Evolutionary conservation across 2,888 invertebrate species (phyloP).

Genomic region (Campoplex nolae): DNA sequence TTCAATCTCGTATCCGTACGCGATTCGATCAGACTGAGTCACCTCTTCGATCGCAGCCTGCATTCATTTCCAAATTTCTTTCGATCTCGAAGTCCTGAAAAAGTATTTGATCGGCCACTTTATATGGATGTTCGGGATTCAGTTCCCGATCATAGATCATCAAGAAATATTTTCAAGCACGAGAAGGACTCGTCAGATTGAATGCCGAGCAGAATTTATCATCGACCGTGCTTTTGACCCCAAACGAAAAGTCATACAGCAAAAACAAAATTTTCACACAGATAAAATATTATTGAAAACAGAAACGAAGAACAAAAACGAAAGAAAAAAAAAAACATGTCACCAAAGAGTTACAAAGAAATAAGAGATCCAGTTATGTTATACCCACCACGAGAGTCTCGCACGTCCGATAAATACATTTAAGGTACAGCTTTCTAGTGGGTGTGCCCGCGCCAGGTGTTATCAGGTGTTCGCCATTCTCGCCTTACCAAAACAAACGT

Average conservation of each 20-base stretch:
- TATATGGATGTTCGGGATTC: background rate
- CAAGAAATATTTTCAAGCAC: background rate
- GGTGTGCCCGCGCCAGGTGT: constrained; percentile 65
- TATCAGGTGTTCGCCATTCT: constrained; percentile 68
- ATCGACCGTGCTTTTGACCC: background rate
- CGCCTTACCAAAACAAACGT: constrained; percentile 59
- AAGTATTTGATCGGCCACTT: background rate
- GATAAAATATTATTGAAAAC: too few relatives aligned
- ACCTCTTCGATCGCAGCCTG: too few relatives aligned
- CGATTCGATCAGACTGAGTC: too few relatives aligned
- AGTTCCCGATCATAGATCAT: background rate
- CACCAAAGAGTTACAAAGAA: constrained; percentile 24
- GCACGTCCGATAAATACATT: constrained; percentile 26
- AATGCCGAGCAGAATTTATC: background rate
- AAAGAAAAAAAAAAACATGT: background rate
- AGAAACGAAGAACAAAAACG: too few relatives aligned
- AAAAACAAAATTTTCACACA: too few relatives aligned
- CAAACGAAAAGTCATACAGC: background rate
- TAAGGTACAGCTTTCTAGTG: constrained; percentile 63
- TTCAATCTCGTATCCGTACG: too few relatives aligned
- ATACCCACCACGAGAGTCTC: constrained; percentile 28
- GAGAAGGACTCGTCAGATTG: background rate
- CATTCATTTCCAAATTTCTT: too few relatives aligned
- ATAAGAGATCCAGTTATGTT: constrained; percentile 52
- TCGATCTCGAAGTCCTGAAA: too few relatives aligned